Base-by-base conservation (phyloP, 2,113 vertebrate genomes). In the Poeciliopsis prolifica region DNA sequence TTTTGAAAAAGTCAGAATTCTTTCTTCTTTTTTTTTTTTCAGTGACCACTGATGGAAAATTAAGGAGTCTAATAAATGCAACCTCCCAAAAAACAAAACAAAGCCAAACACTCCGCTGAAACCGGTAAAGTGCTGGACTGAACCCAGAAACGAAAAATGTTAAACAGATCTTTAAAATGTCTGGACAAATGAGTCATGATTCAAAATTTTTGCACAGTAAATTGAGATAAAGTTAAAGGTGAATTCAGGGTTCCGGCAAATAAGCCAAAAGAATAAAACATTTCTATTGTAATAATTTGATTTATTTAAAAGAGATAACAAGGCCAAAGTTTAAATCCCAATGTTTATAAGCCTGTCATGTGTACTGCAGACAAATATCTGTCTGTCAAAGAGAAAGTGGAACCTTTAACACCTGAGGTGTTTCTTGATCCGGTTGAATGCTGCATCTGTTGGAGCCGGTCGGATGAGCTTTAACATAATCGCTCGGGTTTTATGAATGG, bases 401-500 rank as follows among this genome's bases (percentile, higher is more conserved):
- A 44, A 44, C 12, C 37, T 42, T 14, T 15, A 26, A 7, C 26
- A 26, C 13, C n/a, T 14, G 12, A 42, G 4, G 31, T 31, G 4
- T 15, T 63, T 6, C 29, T 42, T 42, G 3, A 40, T 14, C 6
- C 14, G 13, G 37, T 14, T 48, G 10, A 31, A 63, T 40, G n/a
- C 28, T 64, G 1, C 26, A 58, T n/a, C 8, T 64, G 35, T 51
- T 62, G 0, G 6, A 70, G 60, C 5, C 33, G 30, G 30, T 65
- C 0, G n/a, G 64, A 37, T 58, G 24, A 4, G 1, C 3, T n/a
- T n/a, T 24, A 58, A n/a, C 8, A 1, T 22, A 54, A 22, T 54
- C 48, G 17, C 22, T 54, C 2, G 5, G 0, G 4, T 30, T 54
- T 30, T 65, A n/a, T 79, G 70, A 83, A 72, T 78, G 40, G 29